These are phyloP conservation scores for Campylorhamphus procurvoides DNA, from an alignment of 2,113 vertebrate species.

Conservation along the genomic window DNA sequence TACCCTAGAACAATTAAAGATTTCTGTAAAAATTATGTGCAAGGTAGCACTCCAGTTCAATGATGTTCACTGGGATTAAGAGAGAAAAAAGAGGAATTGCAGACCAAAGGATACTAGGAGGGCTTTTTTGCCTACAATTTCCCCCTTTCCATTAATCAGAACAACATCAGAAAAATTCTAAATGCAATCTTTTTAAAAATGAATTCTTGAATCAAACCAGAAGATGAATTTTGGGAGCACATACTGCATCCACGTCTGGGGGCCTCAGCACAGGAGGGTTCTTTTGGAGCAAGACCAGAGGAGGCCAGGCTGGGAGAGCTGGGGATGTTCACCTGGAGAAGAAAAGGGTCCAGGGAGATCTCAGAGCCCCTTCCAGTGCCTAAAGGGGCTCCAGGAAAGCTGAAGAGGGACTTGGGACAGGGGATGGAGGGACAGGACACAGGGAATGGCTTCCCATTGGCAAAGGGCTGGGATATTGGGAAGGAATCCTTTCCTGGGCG, in stretches of 20 bases:
- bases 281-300: not conserved
- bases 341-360: not conserved
- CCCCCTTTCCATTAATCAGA: not conserved
- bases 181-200: not conserved
- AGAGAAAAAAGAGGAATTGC: not conserved
- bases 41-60: not conserved
- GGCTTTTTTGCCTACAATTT: not conserved
- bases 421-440: not conserved
- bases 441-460: not conserved
- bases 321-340: not conserved
- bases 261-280: not conserved
- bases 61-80: not conserved
- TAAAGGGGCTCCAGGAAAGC: not conserved
- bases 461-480: not conserved
- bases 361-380: not conserved
- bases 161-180: not conserved
- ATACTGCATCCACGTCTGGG: fast-evolving
- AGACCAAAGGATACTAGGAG: not conserved
- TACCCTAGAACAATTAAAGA: not conserved
- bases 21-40: not conserved
- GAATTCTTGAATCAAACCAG: not conserved
- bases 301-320: not conserved
- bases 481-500: not conserved
- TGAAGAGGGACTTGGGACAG: not conserved
- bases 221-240: not conserved